Evolutionary conservation across 1,140 invertebrate species (phyloP).

Genomic region (Nephotettix cincticeps): DNA sequence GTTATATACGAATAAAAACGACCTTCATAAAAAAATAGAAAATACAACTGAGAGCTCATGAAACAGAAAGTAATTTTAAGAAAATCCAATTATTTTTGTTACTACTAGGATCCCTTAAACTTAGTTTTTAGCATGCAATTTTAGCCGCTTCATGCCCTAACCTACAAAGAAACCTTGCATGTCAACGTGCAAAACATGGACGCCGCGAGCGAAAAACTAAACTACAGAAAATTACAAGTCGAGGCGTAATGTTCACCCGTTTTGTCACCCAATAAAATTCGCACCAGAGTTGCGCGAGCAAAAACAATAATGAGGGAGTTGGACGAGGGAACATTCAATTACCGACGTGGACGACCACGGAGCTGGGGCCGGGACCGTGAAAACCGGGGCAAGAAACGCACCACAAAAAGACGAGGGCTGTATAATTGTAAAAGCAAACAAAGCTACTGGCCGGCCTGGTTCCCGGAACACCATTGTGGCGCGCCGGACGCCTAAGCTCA

Average conservation of each 20-base stretch:
- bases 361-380: not conserved
- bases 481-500: not conserved
- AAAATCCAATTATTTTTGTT: too few relatives aligned
- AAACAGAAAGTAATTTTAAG: too few relatives aligned
- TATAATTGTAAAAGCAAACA: slow-evolving; percentile 12
- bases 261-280: slow-evolving; percentile 1
- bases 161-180: too few relatives aligned
- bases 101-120: too few relatives aligned
- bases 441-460: not conserved
- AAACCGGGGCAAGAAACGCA: not conserved
- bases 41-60: too few relatives aligned
- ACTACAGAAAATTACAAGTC: not conserved
- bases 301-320: not conserved
- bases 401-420: not conserved
- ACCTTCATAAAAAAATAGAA: too few relatives aligned
- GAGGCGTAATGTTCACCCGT: not conserved
- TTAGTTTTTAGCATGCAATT: too few relatives aligned
- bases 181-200: too few relatives aligned
- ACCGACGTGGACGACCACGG: not conserved
- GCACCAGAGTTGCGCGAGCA: not conserved
- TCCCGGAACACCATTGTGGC: not conserved
- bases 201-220: too few relatives aligned
- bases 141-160: too few relatives aligned
- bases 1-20: too few relatives aligned
- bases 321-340: not conserved